phyloP scores from a whole-genome alignment of 2,888 invertebrate genomes.

The Bembecia ichneumoniformis region DNA sequence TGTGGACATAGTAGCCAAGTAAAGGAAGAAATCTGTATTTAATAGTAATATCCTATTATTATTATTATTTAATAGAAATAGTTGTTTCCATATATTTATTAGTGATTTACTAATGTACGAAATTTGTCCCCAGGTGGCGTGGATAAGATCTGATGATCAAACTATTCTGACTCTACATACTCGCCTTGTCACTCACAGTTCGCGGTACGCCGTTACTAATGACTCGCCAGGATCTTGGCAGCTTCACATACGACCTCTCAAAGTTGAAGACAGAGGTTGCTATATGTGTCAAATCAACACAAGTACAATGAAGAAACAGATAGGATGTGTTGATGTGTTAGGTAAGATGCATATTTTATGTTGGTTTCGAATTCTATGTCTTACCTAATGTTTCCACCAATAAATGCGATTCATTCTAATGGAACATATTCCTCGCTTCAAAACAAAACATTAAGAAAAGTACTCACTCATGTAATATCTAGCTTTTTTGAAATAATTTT shows the following conservation, averaged over 20 bases:
- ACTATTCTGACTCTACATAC: constrained; percentile 81
- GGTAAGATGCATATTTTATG: constrained; percentile 58
- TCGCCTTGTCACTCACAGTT: constrained; percentile 81
- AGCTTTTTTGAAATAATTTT: too few relatives aligned
- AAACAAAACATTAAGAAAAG: too few relatives aligned
- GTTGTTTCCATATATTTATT: too few relatives aligned
- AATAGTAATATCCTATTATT: too few relatives aligned
- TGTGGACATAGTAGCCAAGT: too few relatives aligned
- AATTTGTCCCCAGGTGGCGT: constrained; percentile 74
- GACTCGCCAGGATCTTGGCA: constrained; percentile 82
- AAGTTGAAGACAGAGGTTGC: constrained; percentile 81
- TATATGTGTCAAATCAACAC: constrained; percentile 89
- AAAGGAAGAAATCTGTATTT: too few relatives aligned
- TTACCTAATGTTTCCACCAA: neutral
- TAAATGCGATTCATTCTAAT: too few relatives aligned
- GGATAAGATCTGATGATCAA: constrained; percentile 83
- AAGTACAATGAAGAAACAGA: constrained; percentile 81
- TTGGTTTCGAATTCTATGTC: neutral
- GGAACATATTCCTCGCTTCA: too few relatives aligned
- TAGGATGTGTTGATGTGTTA: constrained; percentile 83
- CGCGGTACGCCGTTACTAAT: constrained; percentile 78
- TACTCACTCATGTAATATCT: too few relatives aligned
- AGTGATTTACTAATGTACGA: too few relatives aligned
- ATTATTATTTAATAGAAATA: too few relatives aligned
- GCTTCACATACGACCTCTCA: constrained; percentile 79